Evolutionary conservation across 2,797 vertebrate genomes (phyloP), one percentile per base, ranked within the genome.

Genomic region (Sparus aurata): DNA sequence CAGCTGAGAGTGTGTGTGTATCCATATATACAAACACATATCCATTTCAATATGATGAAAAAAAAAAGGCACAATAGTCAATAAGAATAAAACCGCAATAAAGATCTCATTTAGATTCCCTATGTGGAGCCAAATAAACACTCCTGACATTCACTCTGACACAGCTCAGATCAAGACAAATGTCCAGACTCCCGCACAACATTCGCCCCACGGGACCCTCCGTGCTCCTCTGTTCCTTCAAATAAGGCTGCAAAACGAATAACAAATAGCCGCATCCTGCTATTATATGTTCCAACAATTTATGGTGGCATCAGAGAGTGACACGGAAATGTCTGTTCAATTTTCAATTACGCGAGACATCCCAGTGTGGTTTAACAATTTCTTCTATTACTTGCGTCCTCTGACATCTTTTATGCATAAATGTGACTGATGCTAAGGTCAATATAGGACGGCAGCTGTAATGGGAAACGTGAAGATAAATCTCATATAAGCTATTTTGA

Each of bases 111-210:
- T 84, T 41, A 73, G 71, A 87, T 84, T 75, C 77, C 30, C 34
- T 64, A 18, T 27, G 2, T 41, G 54, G 55, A 68, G 15, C 25
- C 25, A 77, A 66, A 75, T 63, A 72, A 77, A 89, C 82, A 55
- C 20, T 70, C 30, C 18, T 86, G 79, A 75, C 77, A 72, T 73
- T 75, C 66, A 55, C 50, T 62, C 13, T 59, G 80, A 87, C 76
- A 41, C n/a, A 0, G 41, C 52, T 73, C 59, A 68, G 55, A 91
- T 80, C 61, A 78, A 91, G 88, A 92, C 80, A 82, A 90, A 92
- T 83, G 85, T 84, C 69, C 81, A 67, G 69, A 76, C 69, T 62
- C 70, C 30, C 50, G 41, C 43, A 76, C 43, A 75, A 64, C 30
- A 73, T 73, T 85, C 80, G 77, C 73, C 87, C 84, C 76, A 13